phyloP scores from a whole-genome alignment of 2,797 vertebrate species.

The Hafferia zeledoni region DNA sequence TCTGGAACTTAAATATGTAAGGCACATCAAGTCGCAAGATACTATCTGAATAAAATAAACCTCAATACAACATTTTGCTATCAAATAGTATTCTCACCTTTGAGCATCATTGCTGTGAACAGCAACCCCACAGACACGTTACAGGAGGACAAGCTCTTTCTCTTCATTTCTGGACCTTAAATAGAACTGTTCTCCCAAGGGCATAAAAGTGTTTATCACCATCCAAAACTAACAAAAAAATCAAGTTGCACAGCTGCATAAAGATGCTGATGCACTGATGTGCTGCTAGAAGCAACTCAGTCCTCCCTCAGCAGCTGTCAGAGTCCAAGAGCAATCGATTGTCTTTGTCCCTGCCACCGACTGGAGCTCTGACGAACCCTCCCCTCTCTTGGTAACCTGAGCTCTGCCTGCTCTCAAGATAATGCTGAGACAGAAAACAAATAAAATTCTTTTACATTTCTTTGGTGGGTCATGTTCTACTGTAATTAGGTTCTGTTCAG shows the following conservation, averaged over 20 bases:
- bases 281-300: neutral
- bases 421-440: neutral
- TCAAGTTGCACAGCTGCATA: neutral
- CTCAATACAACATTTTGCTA: neutral
- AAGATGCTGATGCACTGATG: neutral
- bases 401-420: neutral
- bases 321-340: fast-evolving
- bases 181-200: neutral
- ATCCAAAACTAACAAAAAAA: neutral
- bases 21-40: neutral
- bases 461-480: neutral
- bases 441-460: neutral
- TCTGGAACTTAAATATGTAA: neutral
- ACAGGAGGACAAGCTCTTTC: neutral
- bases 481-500: neutral
- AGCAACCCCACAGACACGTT: neutral
- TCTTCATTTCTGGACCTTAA: constrained; percentile 45
- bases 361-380: neutral
- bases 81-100: constrained; percentile 57
- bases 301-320: neutral
- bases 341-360: neutral
- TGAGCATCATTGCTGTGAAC: neutral
- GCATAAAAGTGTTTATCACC: neutral
- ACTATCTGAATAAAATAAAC: neutral
- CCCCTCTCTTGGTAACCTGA: constrained; percentile 30